Base-by-base conservation (phyloP, 2,797 vertebrate genomes). In the Rhinatrema bivittatum region DNA sequence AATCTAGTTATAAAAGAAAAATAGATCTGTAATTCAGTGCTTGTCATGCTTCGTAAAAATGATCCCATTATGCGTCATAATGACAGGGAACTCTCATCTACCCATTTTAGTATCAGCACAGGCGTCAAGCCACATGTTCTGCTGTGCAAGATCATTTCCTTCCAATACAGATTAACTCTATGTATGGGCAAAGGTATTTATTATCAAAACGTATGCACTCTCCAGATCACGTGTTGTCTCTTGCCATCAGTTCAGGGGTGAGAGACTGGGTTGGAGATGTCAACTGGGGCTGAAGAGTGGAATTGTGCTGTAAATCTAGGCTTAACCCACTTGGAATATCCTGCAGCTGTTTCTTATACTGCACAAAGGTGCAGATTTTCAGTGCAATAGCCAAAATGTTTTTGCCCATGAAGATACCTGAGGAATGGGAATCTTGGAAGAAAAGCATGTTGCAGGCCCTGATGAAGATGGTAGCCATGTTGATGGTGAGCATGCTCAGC, bases 391-490 rank as follows among this genome's bases (percentile, higher is more conserved):
- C 86, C 52, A 87, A 62, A 47, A 87, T 56, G 46, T 92, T 90
- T 73, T 91, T 91, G 9, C 85, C 87, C 66, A 89, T 87, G 31
- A 89, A 80, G 59, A 90, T 90, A 32, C 82, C 85, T 0, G 91
- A 91, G 14, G 88, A 83, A 5, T 79, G 67, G 36, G 78, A 72
- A 1, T 88, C 87, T 63, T 66, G 73, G 70, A 86, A 88, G 46
- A 92, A 78, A 17, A 89, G 16, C 79, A 90, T 81, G 67, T 93
- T 92, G 39, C 88, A 80, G 4, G 84, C 86, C 1, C 86, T 69
- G 56, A 91, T 89, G 68, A 93, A 84, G 23, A 88, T 68, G 5
- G 86, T 88, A 70, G 86, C 65, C 30, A 87, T 33, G 57, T 89
- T 90, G 48, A 89, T 78, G 2, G 89, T 87, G 48, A 89, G 74